Evolutionary conservation across 2,888 invertebrate genomes (phyloP).

Genomic region (Synergus laeviventris): DNA sequence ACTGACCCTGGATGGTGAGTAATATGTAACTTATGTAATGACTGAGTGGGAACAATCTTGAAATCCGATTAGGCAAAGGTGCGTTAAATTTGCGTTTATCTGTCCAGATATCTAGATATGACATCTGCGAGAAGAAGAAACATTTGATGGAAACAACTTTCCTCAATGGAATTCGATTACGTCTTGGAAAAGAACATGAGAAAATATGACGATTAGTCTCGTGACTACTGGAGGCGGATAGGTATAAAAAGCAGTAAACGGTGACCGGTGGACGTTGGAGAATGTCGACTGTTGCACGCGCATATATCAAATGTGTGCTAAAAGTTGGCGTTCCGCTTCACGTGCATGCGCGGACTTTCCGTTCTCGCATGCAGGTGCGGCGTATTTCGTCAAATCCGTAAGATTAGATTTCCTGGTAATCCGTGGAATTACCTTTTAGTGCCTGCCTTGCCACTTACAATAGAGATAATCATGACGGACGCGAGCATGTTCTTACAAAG

Average conservation of each 20-base stretch:
- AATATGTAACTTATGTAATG: slow-evolving; percentile 12
- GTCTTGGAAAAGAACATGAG: slow-evolving; percentile 30
- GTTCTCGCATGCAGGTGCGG: slow-evolving; percentile 39
- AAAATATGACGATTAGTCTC: slow-evolving; percentile 40
- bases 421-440: slow-evolving; percentile 39
- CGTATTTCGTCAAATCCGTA: slow-evolving; percentile 38
- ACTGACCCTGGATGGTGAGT: background rate
- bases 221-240: slow-evolving; percentile 28
- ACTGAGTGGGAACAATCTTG: background rate
- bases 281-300: slow-evolving; percentile 20
- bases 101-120: background rate
- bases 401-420: slow-evolving; percentile 40
- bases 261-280: slow-evolving; percentile 27
- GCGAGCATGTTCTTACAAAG: slow-evolving; percentile 31
- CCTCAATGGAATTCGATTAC: slow-evolving; percentile 26
- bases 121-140: slow-evolving; percentile 12
- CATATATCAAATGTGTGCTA: slow-evolving; percentile 26
- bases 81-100: slow-evolving; percentile 12
- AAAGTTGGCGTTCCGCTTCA: slow-evolving; percentile 24
- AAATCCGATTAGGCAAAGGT: slow-evolving; percentile 15
- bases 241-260: slow-evolving; percentile 22
- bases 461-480: slow-evolving; percentile 38
- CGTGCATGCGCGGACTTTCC: slow-evolving; percentile 28
- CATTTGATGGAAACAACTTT: slow-evolving; percentile 31
- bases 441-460: slow-evolving; percentile 34